Evolutionary conservation across 2,797 vertebrate species (phyloP).

Genomic region (Danio tinwini): DNA sequence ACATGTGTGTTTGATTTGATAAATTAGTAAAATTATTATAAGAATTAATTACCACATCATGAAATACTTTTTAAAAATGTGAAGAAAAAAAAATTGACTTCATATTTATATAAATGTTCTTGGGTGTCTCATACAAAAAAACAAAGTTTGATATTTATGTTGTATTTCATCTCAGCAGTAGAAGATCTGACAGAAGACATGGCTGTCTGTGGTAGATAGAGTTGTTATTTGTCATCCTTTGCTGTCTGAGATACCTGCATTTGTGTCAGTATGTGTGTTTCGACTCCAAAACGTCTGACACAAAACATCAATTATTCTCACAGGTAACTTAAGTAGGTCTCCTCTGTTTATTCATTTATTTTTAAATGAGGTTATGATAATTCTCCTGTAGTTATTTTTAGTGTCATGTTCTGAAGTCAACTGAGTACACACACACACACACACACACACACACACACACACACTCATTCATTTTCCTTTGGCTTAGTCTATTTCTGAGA

Average conservation of each 20-base stretch:
- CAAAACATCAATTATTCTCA: slow-evolving; percentile 1
- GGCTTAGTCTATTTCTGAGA: too few species aligned
- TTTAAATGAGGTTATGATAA: not conserved
- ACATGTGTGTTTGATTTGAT: too few species aligned
- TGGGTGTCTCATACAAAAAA: too few species aligned
- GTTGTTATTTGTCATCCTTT: not conserved
- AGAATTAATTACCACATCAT: too few species aligned
- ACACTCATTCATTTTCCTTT: too few species aligned
- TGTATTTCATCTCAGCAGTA: not conserved
- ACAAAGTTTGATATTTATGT: not conserved
- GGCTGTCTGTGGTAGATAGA: not conserved
- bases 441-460: too few species aligned
- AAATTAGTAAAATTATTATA: too few species aligned
- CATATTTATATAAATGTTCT: too few species aligned
- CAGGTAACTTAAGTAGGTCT: slow-evolving; percentile 5
- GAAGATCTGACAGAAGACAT: not conserved
- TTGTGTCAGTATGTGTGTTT: not conserved
- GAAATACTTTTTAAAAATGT: too few species aligned
- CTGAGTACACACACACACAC: not conserved
- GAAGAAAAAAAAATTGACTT: too few species aligned
- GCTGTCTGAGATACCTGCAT: not conserved
- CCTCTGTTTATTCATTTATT: not conserved
- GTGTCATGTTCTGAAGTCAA: slow-evolving; percentile 1
- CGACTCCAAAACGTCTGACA: slow-evolving; percentile 6
- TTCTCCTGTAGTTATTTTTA: not conserved